Percentiles rank a stretch among this genome's conserved stretches.
Evolutionary conservation across 2,113 vertebrate genomes (phyloP).

Genomic region (Pelecanus crispus): DNA sequence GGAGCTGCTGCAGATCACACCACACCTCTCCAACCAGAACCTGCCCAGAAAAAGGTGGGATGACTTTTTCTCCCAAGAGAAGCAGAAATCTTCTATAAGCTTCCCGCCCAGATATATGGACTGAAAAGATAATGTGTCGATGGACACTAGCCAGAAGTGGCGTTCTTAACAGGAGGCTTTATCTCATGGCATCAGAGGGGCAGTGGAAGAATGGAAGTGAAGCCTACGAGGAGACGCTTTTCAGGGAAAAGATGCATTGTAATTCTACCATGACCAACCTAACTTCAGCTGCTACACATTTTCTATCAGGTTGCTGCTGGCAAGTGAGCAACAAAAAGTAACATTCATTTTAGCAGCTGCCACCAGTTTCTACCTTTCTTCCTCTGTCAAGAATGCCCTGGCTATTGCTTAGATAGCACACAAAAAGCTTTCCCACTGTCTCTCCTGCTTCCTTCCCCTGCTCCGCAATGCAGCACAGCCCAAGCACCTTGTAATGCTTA

Average conservation of each 20-base stretch:
- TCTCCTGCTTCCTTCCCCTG: background rate
- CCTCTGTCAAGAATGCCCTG: background rate
- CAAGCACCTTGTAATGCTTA: background rate
- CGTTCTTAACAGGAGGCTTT: background rate
- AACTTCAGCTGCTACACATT: background rate
- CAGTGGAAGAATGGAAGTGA: background rate
- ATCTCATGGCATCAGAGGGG: background rate
- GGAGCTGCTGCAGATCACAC: background rate
- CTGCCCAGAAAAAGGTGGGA: background rate
- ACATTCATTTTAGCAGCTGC: background rate
- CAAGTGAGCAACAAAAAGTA: background rate
- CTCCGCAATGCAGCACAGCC: background rate
- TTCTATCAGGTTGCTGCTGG: background rate
- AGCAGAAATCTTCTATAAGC: background rate
- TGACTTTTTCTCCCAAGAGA: background rate
- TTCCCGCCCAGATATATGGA: background rate
- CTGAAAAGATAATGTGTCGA: background rate
- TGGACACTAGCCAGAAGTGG: background rate
- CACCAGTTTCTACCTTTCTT: slow-evolving; percentile 2
- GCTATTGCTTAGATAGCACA: background rate
- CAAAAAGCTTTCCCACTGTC: background rate
- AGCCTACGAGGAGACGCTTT: fast-evolving
- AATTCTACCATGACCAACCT: background rate
- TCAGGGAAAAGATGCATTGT: background rate
- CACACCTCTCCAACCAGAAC: background rate